Percentiles rank a stretch among this genome's conserved stretches.
These are phyloP conservation scores for Cavia aperea DNA, from an alignment of 2,113 vertebrate genomes.

Conservation along the genomic window DNA sequence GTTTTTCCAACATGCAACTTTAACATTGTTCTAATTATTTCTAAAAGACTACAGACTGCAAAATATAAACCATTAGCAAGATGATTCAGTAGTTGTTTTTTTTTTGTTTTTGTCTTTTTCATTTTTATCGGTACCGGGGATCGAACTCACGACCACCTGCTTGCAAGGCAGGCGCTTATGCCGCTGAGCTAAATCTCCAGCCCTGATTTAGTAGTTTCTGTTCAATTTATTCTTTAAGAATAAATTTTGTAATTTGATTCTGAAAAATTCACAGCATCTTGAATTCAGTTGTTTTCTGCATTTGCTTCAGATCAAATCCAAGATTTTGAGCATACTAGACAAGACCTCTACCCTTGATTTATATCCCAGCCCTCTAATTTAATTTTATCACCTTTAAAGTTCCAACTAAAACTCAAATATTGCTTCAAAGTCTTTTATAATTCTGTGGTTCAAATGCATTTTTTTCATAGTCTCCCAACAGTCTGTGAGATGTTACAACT, in stretches of 20 bases:
- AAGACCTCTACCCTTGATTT: background rate
- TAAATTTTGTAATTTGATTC: conserved; percentile 13
- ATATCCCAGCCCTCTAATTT: background rate
- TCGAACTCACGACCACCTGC: too few species aligned
- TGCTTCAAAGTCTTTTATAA: conserved; percentile 1
- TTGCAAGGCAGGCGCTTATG: too few species aligned
- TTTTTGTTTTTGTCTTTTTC: too few species aligned
- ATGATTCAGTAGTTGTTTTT: background rate
- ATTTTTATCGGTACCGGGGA: too few species aligned
- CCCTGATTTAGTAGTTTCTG: background rate
- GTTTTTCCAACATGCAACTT: conserved; percentile 24
- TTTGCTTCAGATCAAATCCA: background rate
- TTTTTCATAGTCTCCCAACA: conserved; percentile 5
- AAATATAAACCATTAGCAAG: background rate
- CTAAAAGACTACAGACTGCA: conserved; percentile 30
- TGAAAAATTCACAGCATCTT: background rate
- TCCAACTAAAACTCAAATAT: conserved; percentile 27
- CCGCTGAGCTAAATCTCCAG: too few species aligned
- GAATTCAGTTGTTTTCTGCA: background rate
- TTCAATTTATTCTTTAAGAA: background rate
- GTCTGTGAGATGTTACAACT: background rate
- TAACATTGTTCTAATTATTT: background rate
- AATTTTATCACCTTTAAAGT: conserved; percentile 12
- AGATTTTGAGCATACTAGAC: background rate
- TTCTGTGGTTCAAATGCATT: background rate